These are phyloP conservation scores for Spongilla lacustris DNA, from an alignment of 37 sponge, comb jelly and placozoan species.

Conservation along the genomic window DNA sequence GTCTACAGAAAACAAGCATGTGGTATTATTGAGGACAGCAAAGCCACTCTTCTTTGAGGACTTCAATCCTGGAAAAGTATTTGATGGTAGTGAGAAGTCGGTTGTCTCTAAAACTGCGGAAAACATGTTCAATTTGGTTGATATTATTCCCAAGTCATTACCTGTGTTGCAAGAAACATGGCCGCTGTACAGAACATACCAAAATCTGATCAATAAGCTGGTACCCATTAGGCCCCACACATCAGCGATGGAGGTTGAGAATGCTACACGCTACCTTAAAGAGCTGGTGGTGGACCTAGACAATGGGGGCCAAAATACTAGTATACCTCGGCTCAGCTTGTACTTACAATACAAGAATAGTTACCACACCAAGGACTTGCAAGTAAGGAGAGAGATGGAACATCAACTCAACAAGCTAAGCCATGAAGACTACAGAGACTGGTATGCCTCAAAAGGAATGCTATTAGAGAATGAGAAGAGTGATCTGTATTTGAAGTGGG, in stretches of 20 bases:
- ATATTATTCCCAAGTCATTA: slow-evolving; percentile 11
- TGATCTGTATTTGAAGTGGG: slow-evolving; percentile 42
- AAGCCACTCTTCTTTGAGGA: slow-evolving; percentile 14
- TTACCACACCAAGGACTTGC: slow-evolving; percentile 15
- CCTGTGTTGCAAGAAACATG: background rate
- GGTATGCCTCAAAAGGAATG: slow-evolving; percentile 17
- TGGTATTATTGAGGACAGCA: background rate
- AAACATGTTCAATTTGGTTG: slow-evolving; percentile 22
- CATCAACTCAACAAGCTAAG: background rate
- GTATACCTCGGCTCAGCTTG: slow-evolving; percentile 21
- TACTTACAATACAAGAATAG: slow-evolving; percentile 41
- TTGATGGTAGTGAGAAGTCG: slow-evolving; percentile 15
- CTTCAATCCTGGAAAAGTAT: slow-evolving; percentile 12
- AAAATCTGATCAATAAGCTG: background rate
- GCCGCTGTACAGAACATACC: background rate
- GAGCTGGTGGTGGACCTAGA: slow-evolving; percentile 6
- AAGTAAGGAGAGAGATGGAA: background rate
- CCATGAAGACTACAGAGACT: slow-evolving; percentile 4
- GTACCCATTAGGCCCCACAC: background rate
- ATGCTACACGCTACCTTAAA: background rate
- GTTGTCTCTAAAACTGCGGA: slow-evolving; percentile 3
- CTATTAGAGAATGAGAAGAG: background rate
- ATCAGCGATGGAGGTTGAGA: background rate
- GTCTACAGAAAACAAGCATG: background rate
- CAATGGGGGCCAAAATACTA: background rate